Evolutionary conservation across 2,888 invertebrate species (phyloP), one percentile per base, ranked within the genome.

Genomic region (Cataglyphis albicans): DNA sequence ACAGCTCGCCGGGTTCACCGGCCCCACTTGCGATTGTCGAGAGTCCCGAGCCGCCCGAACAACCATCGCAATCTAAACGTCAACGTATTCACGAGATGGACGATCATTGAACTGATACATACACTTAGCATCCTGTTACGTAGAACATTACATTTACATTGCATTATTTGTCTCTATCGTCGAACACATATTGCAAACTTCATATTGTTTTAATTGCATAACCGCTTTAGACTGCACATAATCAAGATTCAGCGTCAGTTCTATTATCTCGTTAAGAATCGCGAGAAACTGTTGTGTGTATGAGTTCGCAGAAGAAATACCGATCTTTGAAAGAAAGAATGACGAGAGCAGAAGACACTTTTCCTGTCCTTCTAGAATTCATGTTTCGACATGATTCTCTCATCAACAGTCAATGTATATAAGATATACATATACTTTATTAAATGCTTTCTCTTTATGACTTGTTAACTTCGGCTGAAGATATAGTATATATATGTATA

Each of bases 21-120:
- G 94, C 94, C 57, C 94, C 94, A 55, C 91, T 94, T 67, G 94
- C 94, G 57, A 94, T 94, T 85, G 94, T 94, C 57, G 94, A 94
- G 87, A 94, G 94, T 89, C 94, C 94, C 6, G 94, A 94, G 85
- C 94, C 94, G 61, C 84, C 91, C 21, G 94, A 94, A 29, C 92
- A 93, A 64, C 84, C 81, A 41, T 75, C 90, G 81, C 90, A 91
- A 74, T 87, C 91, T 67, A 94, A 94, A 88, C 94, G 94, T 90
- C 94, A 93, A 87, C 94, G 94, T 86, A 90, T 94, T 35, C 94
- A 94, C 83, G 94, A 94, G 75, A 91, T 92, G 84, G 94, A 94
- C 84, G 94, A 94, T 90, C 94, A 94, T 89, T 94, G 93, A 94
- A 93, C 86, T 88, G 41, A 90, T 87, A 91, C 85, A 87, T 86